Evolutionary conservation across 2,113 vertebrate genomes (phyloP).

Genomic region (Cercopithecus mona): DNA sequence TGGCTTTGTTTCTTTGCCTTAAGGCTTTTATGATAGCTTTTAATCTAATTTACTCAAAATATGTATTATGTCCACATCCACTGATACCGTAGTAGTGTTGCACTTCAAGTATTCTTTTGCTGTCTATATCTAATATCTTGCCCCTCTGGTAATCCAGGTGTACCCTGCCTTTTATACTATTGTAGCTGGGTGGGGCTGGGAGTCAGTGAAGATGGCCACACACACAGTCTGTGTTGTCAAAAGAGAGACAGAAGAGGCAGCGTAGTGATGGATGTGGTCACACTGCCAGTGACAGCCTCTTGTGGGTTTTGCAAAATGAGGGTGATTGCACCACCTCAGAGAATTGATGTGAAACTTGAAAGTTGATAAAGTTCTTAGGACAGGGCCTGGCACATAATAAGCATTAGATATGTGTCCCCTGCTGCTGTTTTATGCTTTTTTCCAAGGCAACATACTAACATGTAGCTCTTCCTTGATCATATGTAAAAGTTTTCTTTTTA

Average conservation of each 20-base stretch:
- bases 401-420: fast-evolving
- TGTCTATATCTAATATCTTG: neutral
- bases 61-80: too few relatives aligned
- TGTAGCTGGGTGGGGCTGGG: neutral
- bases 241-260: neutral
- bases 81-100: neutral
- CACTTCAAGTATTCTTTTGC: neutral
- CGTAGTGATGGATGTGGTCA: too few relatives aligned
- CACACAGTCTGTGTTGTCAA: too few relatives aligned
- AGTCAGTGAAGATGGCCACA: neutral
- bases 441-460: neutral
- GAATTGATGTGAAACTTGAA: neutral
- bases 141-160: fast-evolving
- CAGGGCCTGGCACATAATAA: too few relatives aligned
- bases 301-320: neutral
- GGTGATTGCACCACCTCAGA: fast-evolving
- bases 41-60: neutral
- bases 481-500: neutral
- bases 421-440: neutral
- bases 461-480: neutral
- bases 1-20: neutral
- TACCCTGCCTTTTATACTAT: neutral
- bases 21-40: neutral
- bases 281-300: neutral
- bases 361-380: neutral